These are phyloP conservation scores for Neelides folsomi DNA, from an alignment of 2,888 invertebrate species.

Conservation along the genomic window DNA sequence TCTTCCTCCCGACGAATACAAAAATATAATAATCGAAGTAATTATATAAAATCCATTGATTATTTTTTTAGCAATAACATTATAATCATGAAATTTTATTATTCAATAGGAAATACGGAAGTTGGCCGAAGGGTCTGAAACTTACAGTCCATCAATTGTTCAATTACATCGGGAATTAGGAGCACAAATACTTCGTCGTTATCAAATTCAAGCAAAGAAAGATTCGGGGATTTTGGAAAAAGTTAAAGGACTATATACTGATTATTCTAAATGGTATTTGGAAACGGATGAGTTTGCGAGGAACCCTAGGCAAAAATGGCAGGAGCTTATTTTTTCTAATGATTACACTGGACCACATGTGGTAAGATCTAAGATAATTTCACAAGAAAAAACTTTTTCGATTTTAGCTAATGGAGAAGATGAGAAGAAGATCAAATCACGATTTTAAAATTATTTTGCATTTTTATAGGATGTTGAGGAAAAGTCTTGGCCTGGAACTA, in stretches of 20 bases:
- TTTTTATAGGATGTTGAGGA: constrained; percentile 37
- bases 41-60: too few relatives aligned
- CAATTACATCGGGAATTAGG: constrained; percentile 55
- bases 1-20: constrained; percentile 42
- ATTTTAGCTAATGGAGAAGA: too few relatives aligned
- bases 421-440: too few relatives aligned
- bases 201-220: constrained; percentile 52
- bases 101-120: constrained; percentile 50
- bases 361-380: constrained; percentile 35
- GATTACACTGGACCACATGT: constrained; percentile 46
- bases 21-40: constrained; percentile 41
- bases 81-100: neutral
- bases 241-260: constrained; percentile 47
- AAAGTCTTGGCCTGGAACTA: constrained; percentile 52
- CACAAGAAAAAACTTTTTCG: too few relatives aligned
- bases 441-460: too few relatives aligned
- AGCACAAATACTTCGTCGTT: constrained; percentile 51
- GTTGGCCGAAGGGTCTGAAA: constrained; percentile 62
- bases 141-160: constrained; percentile 57
- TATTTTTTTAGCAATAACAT: neutral
- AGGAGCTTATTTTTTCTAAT: constrained; percentile 45
- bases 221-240: constrained; percentile 54
- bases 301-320: constrained; percentile 62
- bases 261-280: constrained; percentile 54
- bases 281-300: constrained; percentile 34